phyloP scores from a whole-genome alignment of 1,140 invertebrate species.

The Argopecten irradians region DNA sequence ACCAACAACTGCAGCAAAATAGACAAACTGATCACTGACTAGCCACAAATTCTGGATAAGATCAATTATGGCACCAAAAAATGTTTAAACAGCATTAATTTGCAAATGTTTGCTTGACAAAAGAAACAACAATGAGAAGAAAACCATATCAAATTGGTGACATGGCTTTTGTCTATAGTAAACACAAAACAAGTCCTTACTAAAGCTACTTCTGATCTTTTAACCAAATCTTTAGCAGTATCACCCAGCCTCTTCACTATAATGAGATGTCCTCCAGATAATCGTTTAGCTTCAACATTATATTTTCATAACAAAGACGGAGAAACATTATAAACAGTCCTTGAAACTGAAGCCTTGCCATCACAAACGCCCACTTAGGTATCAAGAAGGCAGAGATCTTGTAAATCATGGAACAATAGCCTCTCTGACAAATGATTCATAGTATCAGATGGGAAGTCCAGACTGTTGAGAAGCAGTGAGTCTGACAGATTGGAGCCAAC shows the following conservation, averaged over 20 bases:
- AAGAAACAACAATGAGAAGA: neutral
- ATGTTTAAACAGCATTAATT: neutral
- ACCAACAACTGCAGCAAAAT: too few relatives aligned
- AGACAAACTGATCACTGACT: too few relatives aligned
- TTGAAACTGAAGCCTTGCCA: neutral
- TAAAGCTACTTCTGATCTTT: neutral
- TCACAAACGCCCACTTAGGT: neutral
- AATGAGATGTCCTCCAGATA: neutral
- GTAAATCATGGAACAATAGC: neutral
- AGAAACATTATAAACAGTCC: neutral
- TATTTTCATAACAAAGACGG: neutral
- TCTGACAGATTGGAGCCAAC: neutral
- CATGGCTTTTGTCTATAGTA: neutral
- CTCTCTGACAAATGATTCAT: neutral
- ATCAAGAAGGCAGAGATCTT: conserved; percentile 3
- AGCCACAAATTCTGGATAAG: neutral
- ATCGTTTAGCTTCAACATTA: neutral
- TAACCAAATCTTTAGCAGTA: neutral
- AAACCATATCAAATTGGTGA: neutral
- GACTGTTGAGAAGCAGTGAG: neutral
- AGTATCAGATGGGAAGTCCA: neutral
- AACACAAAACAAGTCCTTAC: neutral
- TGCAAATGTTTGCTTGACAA: too few relatives aligned
- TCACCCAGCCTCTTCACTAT: neutral
- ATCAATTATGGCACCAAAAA: neutral